phyloP scores from a whole-genome alignment of 2,888 invertebrate species.

The Sipha maydis region DNA sequence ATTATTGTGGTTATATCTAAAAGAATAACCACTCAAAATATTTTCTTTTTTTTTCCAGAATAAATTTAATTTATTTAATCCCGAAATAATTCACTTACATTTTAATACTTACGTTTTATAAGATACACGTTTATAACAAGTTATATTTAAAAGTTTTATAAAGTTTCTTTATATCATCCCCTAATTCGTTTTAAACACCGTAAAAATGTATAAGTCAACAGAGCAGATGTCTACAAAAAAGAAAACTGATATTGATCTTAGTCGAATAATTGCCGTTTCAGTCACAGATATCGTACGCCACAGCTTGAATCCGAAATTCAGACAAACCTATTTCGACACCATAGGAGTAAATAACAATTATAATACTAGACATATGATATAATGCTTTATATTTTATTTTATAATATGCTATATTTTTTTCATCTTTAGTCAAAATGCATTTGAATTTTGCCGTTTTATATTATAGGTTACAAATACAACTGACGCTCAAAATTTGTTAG shows the following conservation, averaged over 20 bases:
- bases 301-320: slow-evolving; percentile 46
- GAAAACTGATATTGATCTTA: slow-evolving; percentile 35
- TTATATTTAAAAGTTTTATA: not conserved
- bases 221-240: not conserved
- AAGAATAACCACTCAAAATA: too few species aligned
- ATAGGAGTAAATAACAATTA: slow-evolving; percentile 15
- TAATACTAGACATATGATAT: not conserved
- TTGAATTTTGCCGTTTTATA: not conserved
- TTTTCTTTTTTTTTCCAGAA: too few species aligned
- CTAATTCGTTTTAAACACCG: not conserved
- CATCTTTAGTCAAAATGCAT: too few species aligned
- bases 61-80: too few species aligned
- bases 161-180: not conserved
- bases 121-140: too few species aligned
- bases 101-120: too few species aligned
- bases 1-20: too few species aligned
- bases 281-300: slow-evolving; percentile 31
- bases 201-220: not conserved
- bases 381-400: not conserved
- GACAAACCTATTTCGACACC: slow-evolving; percentile 39
- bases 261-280: slow-evolving; percentile 47
- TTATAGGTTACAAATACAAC: slow-evolving; percentile 46
- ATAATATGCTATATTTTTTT: not conserved
- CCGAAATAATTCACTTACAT: too few species aligned
- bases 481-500: slow-evolving; percentile 13